Evolutionary conservation across 2,113 vertebrate genomes (phyloP).

Genomic region (Antidorcas marsupialis): DNA sequence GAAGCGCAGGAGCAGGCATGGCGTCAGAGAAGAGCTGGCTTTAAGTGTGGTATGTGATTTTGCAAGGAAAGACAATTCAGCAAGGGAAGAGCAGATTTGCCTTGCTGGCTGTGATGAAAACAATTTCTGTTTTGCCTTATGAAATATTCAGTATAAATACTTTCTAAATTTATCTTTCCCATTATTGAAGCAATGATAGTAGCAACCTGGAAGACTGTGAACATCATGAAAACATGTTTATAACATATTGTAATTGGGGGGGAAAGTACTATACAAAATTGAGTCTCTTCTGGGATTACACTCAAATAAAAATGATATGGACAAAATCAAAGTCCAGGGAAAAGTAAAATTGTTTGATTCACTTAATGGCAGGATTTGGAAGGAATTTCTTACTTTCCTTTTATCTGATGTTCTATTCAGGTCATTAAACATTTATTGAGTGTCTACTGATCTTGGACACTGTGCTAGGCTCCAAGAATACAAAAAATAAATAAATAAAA

Average conservation of each 20-base stretch:
- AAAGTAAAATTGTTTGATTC: background rate
- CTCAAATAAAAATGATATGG: background rate
- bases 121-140: background rate
- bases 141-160: conserved; percentile 42
- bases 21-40: background rate
- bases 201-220: background rate
- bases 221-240: background rate
- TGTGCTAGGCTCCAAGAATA: background rate
- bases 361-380: background rate
- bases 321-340: background rate
- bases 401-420: background rate
- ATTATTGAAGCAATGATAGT: conserved; percentile 6
- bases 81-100: background rate
- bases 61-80: background rate
- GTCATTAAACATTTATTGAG: background rate
- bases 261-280: background rate
- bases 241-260: background rate
- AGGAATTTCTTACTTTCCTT: background rate
- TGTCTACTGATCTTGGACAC: background rate
- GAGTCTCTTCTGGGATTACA: background rate
- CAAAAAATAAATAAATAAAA: background rate
- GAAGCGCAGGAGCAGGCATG: background rate
- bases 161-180: background rate
- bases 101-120: background rate
- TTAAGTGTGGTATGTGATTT: background rate